phyloP scores from a whole-genome alignment of 2,888 invertebrate genomes.

The Camptogramma bilineatum region DNA sequence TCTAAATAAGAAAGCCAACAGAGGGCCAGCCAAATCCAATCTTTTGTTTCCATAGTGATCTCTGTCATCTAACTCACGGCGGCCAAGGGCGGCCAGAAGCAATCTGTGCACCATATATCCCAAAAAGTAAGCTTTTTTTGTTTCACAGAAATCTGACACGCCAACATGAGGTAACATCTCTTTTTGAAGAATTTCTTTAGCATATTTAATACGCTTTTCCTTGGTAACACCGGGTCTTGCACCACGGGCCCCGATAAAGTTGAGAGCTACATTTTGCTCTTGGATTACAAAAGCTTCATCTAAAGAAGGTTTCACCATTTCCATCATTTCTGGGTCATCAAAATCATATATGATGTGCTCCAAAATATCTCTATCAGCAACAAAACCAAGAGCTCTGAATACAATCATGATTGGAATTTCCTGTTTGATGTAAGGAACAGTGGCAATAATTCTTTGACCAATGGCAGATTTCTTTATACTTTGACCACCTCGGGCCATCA shows the following conservation, averaged over 20 bases:
- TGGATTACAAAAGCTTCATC: conserved; percentile 99
- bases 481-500: conserved; percentile 99
- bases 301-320: conserved; percentile 99
- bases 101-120: conserved; percentile 99
- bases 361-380: conserved; percentile 99
- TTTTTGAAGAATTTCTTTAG: conserved; percentile 99
- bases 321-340: conserved; percentile 99
- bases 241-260: conserved; percentile 99
- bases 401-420: conserved; percentile 99
- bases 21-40: conserved; percentile 98
- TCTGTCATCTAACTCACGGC: conserved; percentile 99
- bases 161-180: conserved; percentile 99
- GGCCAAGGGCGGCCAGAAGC: conserved; percentile 95
- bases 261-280: conserved; percentile 99
- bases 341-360: conserved; percentile 99
- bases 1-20: conserved; percentile 98
- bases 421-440: conserved; percentile 99
- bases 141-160: conserved; percentile 99
- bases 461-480: conserved; percentile 99
- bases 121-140: conserved; percentile 99
- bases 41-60: conserved; percentile 99
- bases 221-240: conserved; percentile 99
- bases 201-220: conserved; percentile 99
- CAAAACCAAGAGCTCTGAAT: conserved; percentile 99
- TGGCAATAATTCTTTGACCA: conserved; percentile 98